phyloP scores from a whole-genome alignment of 2,113 vertebrate genomes.

The Nanorana parkeri region DNA sequence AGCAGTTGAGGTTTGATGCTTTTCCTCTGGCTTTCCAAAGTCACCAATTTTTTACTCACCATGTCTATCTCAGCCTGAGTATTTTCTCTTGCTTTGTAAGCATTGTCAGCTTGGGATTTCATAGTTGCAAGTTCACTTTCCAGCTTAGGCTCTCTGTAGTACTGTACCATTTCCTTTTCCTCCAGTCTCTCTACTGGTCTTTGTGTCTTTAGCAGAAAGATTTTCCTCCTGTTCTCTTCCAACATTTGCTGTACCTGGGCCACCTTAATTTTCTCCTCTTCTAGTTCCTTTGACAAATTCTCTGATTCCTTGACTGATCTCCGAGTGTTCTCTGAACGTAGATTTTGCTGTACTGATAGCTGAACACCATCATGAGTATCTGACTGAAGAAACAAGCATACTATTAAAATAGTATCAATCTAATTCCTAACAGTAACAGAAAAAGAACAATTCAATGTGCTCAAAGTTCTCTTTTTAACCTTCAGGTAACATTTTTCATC shows the following conservation, averaged over 20 bases:
- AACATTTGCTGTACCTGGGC: constrained; percentile 73
- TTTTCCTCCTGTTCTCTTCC: constrained; percentile 74
- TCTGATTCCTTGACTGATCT: constrained; percentile 66
- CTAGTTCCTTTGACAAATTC: constrained; percentile 73
- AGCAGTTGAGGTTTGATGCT: constrained; percentile 78
- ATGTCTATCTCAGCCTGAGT: constrained; percentile 78
- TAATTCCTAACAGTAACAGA: too few species aligned
- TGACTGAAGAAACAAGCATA: constrained; percentile 73
- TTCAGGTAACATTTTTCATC: too few species aligned
- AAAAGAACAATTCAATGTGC: too few species aligned
- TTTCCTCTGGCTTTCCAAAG: constrained; percentile 75
- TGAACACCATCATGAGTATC: constrained; percentile 77
- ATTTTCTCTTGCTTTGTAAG: constrained; percentile 70
- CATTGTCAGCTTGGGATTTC: constrained; percentile 73
- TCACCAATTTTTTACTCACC: constrained; percentile 72
- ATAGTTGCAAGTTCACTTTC: constrained; percentile 74
- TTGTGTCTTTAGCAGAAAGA: constrained; percentile 84
- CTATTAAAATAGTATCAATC: background rate
- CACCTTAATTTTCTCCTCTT: constrained; percentile 79
- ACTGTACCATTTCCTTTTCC: constrained; percentile 90
- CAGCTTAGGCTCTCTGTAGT: constrained; percentile 89
- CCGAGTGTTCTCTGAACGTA: constrained; percentile 72
- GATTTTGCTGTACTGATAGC: constrained; percentile 65
- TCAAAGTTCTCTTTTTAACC: too few species aligned
- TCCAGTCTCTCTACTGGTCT: constrained; percentile 86